Evolutionary conservation across 2,888 invertebrate genomes (phyloP).

Genomic region (Lepidochitona cinerea): DNA sequence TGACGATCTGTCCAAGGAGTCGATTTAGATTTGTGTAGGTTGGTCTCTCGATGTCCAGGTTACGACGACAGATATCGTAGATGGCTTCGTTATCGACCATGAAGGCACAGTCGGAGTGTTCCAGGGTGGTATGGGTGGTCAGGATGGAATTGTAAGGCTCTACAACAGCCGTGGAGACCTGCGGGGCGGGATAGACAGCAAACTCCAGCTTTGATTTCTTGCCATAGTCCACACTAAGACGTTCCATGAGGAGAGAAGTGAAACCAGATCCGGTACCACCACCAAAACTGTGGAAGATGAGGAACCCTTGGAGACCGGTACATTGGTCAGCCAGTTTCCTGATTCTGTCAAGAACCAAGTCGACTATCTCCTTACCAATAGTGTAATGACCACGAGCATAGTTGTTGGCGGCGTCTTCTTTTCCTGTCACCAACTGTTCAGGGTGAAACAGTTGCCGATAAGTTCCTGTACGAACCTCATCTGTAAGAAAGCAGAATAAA

Average conservation of each 20-base stretch:
- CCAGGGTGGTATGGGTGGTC: constrained; percentile 80
- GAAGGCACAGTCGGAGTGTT: neutral
- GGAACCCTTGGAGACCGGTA: constrained; percentile 67
- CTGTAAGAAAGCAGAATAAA: constrained; percentile 41
- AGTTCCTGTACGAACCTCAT: constrained; percentile 72
- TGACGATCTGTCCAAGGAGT: constrained; percentile 88
- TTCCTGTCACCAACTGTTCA: constrained; percentile 96
- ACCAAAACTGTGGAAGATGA: constrained; percentile 39
- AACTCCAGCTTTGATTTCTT: constrained; percentile 72
- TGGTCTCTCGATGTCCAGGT: constrained; percentile 78
- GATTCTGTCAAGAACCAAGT: constrained; percentile 81
- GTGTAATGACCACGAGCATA: constrained; percentile 98
- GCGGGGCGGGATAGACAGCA: constrained; percentile 91
- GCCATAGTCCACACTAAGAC: constrained; percentile 79
- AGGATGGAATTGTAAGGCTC: constrained; percentile 97
- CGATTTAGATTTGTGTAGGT: constrained; percentile 92
- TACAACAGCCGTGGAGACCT: constrained; percentile 92
- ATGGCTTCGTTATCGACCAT: neutral
- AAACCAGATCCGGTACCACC: neutral
- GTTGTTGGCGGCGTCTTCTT: constrained; percentile 98
- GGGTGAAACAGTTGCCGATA: constrained; percentile 98
- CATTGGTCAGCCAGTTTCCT: constrained; percentile 56
- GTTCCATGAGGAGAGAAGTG: constrained; percentile 89
- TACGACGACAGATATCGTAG: neutral
- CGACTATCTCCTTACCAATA: constrained; percentile 86